Base-by-base conservation (phyloP, 2,888 invertebrate genomes). In the Dynastes grantii region DNA sequence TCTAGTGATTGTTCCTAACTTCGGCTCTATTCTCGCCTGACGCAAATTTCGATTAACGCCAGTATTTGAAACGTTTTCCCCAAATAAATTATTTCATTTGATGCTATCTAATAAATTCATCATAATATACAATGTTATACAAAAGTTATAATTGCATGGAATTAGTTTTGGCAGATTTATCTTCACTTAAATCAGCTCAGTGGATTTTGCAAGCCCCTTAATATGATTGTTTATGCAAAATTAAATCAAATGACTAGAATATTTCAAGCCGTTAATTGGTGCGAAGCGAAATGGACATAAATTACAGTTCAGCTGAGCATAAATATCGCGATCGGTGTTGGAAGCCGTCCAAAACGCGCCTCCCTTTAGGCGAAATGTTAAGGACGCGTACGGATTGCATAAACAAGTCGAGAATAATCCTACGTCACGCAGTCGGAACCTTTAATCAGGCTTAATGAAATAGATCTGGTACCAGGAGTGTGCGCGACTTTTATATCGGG, bases 321-420 rank as follows among this genome's bases (percentile, higher is more conserved):
- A 58, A 58, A 58, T 58, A 58, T 8, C 55, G 22, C 55, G 22
- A 58, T 58, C 55, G 55, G 55, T 22, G 22, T 22, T 58, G 55
- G 55, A 58, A 58, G 6, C 8, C 22, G 22, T 58, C 55, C 55
- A 58, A 58, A 58, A 58, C 8, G 55, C 16, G 9, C 5, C 22
- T 58, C 27, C 55, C 55, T 58, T 58, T 22, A 58, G 16, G 55
- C 16, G 16, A 58, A 58, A 58, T 58, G 55, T 58, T 58, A 58
- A 58, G 55, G 55, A 58, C 55, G 22, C 55, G 9, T 58, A 22
- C 55, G 55, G 55, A 9, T 58, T 2, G 55, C 55, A 58, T 22
- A 58, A 58, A 58, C 55, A 58, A 58, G 55, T 58, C 55, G 55
- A 58, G 55, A 58, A 58, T 58, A 58, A 22, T 58, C 5, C 55